phyloP scores from a whole-genome alignment of 2,888 invertebrate species.

The Drosophila gaucha region DNA sequence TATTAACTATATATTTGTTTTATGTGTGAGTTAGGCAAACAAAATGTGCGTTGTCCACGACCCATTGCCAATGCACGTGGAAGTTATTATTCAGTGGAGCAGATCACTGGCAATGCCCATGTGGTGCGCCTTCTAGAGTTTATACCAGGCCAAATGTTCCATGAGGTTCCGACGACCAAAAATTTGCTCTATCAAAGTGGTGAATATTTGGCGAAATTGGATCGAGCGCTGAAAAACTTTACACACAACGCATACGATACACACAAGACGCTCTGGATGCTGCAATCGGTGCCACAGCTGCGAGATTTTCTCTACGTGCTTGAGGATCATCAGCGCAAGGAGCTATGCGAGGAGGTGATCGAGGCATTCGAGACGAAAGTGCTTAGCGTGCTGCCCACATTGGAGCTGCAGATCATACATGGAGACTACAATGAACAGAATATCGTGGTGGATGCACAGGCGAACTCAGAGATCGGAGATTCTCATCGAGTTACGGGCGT shows the following conservation, averaged over 20 bases:
- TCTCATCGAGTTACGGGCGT: conserved; percentile 88
- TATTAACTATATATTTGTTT: background rate
- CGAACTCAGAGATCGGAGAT: conserved; percentile 32
- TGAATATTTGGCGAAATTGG: conserved; percentile 89
- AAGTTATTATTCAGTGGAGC: conserved; percentile 87
- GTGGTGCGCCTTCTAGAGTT: conserved; percentile 91
- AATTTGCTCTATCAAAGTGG: conserved; percentile 90
- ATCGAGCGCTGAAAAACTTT: conserved; percentile 89
- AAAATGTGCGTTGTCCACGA: conserved; percentile 88
- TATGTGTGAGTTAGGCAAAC: conserved; percentile 85
- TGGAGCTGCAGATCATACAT: conserved; percentile 91
- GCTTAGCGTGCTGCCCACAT: conserved; percentile 86
- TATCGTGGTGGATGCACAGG: conserved; percentile 87
- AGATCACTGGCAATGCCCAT: conserved; percentile 85
- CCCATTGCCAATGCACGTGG: conserved; percentile 90
- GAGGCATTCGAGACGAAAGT: conserved; percentile 88
- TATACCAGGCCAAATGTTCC: conserved; percentile 90
- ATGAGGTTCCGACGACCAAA: conserved; percentile 87
- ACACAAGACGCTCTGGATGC: conserved; percentile 91
- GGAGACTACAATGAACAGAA: conserved; percentile 97
- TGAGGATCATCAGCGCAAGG: conserved; percentile 86
- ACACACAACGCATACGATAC: conserved; percentile 89
- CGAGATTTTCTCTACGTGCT: conserved; percentile 90
- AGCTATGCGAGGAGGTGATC: conserved; percentile 88
- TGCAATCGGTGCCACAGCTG: conserved; percentile 89